Evolutionary conservation across 2,797 vertebrate genomes (phyloP).

Genomic region (Poliocrania exsul): DNA sequence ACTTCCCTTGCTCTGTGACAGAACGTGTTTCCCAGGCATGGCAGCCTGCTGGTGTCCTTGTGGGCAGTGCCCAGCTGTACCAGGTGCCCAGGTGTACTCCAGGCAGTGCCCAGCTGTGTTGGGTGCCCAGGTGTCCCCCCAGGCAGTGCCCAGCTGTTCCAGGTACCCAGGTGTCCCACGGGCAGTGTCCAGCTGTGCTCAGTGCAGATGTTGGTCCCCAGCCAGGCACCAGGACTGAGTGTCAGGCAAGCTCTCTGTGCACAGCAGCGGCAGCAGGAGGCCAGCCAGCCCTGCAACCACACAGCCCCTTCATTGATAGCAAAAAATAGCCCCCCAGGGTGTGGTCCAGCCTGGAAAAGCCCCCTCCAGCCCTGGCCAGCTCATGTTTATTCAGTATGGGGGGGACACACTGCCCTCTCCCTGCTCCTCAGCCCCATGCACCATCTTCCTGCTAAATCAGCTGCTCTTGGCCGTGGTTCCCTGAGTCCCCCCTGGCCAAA

Average conservation of each 20-base stretch:
- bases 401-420: background rate
- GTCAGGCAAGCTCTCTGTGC: background rate
- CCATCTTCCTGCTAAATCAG: conserved; percentile 5
- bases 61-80: background rate
- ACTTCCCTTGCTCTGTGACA: background rate
- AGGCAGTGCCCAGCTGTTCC: background rate
- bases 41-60: background rate
- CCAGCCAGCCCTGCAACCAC: conserved; percentile 21
- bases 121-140: background rate
- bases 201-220: conserved; percentile 31
- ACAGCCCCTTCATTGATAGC: conserved; percentile 67
- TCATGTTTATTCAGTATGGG: conserved; percentile 33
- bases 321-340: conserved; percentile 64
- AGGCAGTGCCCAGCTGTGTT: background rate
- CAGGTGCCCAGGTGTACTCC: background rate
- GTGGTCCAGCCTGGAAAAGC: conserved; percentile 63
- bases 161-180: conserved; percentile 16
- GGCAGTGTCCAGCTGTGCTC: conserved; percentile 50
- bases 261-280: background rate
- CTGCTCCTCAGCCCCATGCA: background rate
- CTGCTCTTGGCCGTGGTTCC: background rate
- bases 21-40: accelerated
- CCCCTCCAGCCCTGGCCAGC: conserved; percentile 32
- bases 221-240: conserved; percentile 43
- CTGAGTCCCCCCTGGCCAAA: conserved; percentile 21